Percentiles rank a stretch among this genome's conserved stretches.
phyloP scores from a whole-genome alignment of 2,797 vertebrate species.

The Gobionotothen gibberifrons region DNA sequence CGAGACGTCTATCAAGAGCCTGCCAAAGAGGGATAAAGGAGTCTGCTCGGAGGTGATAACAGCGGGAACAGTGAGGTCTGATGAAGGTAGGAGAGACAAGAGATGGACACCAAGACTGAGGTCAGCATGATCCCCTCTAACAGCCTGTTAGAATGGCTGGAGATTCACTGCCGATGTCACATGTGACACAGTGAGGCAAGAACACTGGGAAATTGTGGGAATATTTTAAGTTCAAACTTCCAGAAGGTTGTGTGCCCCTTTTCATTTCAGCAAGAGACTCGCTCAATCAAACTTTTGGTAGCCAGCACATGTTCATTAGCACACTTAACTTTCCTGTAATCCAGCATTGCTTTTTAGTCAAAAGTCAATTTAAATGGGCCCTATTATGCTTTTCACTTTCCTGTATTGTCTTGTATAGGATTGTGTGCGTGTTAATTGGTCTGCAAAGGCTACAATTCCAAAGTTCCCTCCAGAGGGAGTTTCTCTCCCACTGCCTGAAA shows the following conservation, averaged over 20 bases:
- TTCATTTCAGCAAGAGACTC: not conserved
- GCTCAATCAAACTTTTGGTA: not conserved
- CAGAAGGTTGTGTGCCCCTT: not conserved
- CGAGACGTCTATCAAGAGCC: slow-evolving; percentile 53
- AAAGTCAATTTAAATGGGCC: too few relatives aligned
- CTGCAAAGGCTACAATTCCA: too few relatives aligned
- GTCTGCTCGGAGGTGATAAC: slow-evolving; percentile 49
- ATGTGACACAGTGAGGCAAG: not conserved
- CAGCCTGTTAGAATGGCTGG: slow-evolving; percentile 33
- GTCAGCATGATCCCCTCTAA: slow-evolving; percentile 34
- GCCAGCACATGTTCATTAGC: slow-evolving; percentile 1
- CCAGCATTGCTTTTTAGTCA: not conserved
- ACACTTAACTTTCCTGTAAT: not conserved
- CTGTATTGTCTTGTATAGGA: too few relatives aligned
- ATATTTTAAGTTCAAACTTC: not conserved
- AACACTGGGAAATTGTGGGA: too few relatives aligned
- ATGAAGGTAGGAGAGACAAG: slow-evolving; percentile 19
- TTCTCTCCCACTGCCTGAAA: too few relatives aligned
- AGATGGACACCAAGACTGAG: slow-evolving; percentile 35
- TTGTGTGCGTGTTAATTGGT: too few relatives aligned
- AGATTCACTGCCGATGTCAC: slow-evolving; percentile 23
- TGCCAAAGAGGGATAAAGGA: slow-evolving; percentile 59
- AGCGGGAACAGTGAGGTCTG: slow-evolving; percentile 31
- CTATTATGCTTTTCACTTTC: too few relatives aligned
- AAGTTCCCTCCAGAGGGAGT: too few relatives aligned